These are phyloP conservation scores for Nanorana parkeri DNA, from an alignment of 2,113 vertebrate genomes.

Conservation along the genomic window DNA sequence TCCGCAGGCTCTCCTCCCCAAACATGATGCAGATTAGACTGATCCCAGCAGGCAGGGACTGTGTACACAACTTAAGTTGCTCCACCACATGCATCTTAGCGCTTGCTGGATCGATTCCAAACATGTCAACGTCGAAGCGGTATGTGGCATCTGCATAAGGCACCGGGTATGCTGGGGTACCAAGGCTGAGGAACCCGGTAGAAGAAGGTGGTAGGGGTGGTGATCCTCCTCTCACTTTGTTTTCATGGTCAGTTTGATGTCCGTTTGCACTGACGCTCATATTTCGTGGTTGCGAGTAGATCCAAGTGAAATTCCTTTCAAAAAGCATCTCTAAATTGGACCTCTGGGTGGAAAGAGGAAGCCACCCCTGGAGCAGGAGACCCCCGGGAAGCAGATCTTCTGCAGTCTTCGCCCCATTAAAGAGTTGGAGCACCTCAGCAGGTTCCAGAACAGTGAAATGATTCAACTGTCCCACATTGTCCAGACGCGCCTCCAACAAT, in stretches of 20 bases:
- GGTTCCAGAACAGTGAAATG: neutral
- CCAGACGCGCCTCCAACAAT: neutral
- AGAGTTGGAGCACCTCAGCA: neutral
- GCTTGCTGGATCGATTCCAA: constrained; percentile 74
- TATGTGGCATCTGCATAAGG: constrained; percentile 77
- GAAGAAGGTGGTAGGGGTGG: neutral
- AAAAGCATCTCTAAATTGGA: neutral
- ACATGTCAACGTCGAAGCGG: constrained; percentile 81
- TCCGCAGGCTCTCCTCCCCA: constrained; percentile 1
- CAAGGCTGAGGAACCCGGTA: constrained; percentile 76
- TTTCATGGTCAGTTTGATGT: neutral
- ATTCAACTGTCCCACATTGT: neutral
- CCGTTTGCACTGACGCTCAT: neutral
- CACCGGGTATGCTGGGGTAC: constrained; percentile 75
- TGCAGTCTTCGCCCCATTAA: neutral
- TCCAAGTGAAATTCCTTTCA: neutral
- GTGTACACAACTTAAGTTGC: constrained; percentile 72
- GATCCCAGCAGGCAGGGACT: constrained; percentile 57
- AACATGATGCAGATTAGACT: neutral
- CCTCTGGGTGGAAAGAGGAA: constrained; percentile 1
- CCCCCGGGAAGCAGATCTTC: constrained; percentile 4
- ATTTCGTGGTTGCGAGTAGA: neutral
- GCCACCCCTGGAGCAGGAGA: neutral
- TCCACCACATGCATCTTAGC: constrained; percentile 72
- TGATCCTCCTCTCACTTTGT: neutral